Evolutionary conservation across 2,888 invertebrate genomes (phyloP), one percentile per base, ranked within the genome.

Genomic region (Malthinus seriepunctatus): DNA sequence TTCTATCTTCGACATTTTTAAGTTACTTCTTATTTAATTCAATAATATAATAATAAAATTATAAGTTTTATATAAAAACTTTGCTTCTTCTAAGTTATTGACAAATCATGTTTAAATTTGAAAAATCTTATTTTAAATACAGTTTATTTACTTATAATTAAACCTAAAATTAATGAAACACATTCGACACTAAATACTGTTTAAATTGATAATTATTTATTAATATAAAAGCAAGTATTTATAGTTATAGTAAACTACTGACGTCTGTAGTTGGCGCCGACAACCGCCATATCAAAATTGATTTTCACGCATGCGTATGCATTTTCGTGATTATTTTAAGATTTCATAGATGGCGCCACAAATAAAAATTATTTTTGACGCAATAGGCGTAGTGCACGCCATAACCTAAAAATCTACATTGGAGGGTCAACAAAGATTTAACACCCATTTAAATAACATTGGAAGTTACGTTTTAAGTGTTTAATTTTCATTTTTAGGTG

Each of bases 1-100:
- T 68, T 88, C 88, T 59, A 86, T 82, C 67, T 84, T 82, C 56
- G 84, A 81, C 86, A 87, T 87, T 69, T 66, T 77, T 23, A 23
- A 60, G 47, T 12, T 47, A 12, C 14, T 12, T 45, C 33, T 46
- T 48, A 48, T 34, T 48, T 9, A 12, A 32, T 15, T 42, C 23
- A 42, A 42, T 15, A 15, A 42, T 42, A 15, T 23, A 37, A 39
- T 33, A 32, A 37, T 33, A 12, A 32, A 39, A 15, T 54, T 15
- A 34, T 15, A 42, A 42, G 23, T 10, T 42, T 42, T 15, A 23
- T 42, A 42, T 42, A 15, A 42, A 42, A 42, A 15, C 23, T 14
- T 15, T 42, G n/a, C n/a, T n/a, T 23, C 23, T 15, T 42, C 9
- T 15, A 42, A 42, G 39, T 15, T 42, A 14, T 42, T 15, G 23